These are phyloP conservation scores for Lucifuga dentata DNA, from an alignment of 2,113 vertebrate genomes.

Conservation along the genomic window DNA sequence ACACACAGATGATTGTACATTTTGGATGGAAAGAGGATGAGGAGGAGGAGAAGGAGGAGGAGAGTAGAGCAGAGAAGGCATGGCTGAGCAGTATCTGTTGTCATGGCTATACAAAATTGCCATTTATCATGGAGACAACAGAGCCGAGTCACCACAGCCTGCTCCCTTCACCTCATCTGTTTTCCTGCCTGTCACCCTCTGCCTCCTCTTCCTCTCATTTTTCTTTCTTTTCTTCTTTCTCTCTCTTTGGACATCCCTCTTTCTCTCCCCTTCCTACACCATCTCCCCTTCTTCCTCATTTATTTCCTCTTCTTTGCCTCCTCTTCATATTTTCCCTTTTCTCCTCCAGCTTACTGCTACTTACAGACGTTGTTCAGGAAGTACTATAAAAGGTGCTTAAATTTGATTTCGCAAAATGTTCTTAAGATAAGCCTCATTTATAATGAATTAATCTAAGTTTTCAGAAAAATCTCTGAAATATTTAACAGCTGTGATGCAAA, in stretches of 20 bases:
- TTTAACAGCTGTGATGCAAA: no score
- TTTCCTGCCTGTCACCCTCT: background rate
- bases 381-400: no score
- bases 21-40: slow-evolving; percentile 1
- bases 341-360: background rate
- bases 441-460: no score
- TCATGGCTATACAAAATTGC: slow-evolving; percentile 65
- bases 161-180: slow-evolving; percentile 12
- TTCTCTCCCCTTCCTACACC: background rate
- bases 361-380: no score
- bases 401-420: no score
- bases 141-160: slow-evolving; percentile 23
- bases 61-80: slow-evolving; percentile 42
- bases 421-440: no score
- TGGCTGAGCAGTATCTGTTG: slow-evolving; percentile 70
- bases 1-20: slow-evolving; percentile 5
- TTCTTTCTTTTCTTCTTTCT: background rate
- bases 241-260: no score
- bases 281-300: background rate
- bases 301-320: background rate
- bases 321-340: background rate
- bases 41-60: slow-evolving; percentile 19
- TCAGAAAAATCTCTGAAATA: no score
- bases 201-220: background rate
- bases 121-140: slow-evolving; percentile 28